phyloP scores from a whole-genome alignment of 2,113 vertebrate species.

The Leuciscus idus region DNA sequence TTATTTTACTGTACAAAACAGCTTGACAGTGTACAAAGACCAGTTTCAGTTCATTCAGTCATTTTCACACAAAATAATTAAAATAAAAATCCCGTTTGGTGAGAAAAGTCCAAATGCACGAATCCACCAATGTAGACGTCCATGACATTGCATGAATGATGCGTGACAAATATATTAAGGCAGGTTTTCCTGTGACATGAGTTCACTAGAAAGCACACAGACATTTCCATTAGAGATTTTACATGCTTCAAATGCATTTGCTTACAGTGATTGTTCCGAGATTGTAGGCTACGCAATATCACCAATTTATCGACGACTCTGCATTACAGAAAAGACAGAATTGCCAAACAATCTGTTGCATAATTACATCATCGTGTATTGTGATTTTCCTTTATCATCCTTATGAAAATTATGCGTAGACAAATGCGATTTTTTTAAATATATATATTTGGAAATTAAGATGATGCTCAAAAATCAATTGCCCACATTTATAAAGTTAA shows the following conservation, averaged over 20 bases:
- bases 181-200: constrained; percentile 53
- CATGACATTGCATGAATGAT: constrained; percentile 64
- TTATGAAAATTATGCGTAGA: background rate
- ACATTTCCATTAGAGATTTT: constrained; percentile 49
- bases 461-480: constrained; percentile 39
- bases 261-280: constrained; percentile 50
- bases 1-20: constrained; percentile 66
- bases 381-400: background rate
- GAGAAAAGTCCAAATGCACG: constrained; percentile 50
- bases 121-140: constrained; percentile 61
- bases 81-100: constrained; percentile 40
- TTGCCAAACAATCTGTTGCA: constrained; percentile 45
- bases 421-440: background rate
- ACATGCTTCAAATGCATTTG: constrained; percentile 51
- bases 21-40: constrained; percentile 61
- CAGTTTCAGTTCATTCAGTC: constrained; percentile 49
- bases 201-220: constrained; percentile 50
- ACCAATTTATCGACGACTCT: constrained; percentile 40
- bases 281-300: constrained; percentile 35
- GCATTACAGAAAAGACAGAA: constrained; percentile 7
- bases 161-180: constrained; percentile 64
- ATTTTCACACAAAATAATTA: background rate
- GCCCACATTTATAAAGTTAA: constrained; percentile 35
- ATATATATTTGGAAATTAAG: background rate
- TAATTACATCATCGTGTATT: constrained; percentile 20